phyloP scores from a whole-genome alignment of 92 coral and sea anemone genomes.

The Palythoa grandiflora region DNA sequence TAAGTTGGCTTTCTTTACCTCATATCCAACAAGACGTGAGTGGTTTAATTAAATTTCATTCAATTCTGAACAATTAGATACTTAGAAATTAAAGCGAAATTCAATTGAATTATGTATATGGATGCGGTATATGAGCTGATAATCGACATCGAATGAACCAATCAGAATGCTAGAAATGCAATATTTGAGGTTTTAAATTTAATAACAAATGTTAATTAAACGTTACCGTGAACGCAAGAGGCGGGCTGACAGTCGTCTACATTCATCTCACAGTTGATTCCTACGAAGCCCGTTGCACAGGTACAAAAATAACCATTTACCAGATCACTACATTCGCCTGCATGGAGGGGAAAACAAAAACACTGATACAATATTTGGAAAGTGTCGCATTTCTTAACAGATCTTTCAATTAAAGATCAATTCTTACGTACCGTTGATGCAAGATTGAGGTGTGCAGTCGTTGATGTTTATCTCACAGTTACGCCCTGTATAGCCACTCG shows the following conservation, averaged over 20 bases:
- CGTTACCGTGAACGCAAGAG: conserved; percentile 56
- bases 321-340: conserved; percentile 46
- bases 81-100: no score
- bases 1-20: no score
- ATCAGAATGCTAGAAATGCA: no score
- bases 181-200: no score
- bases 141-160: no score
- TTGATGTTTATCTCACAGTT: conserved; percentile 24
- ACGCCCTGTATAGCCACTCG: conserved; percentile 10
- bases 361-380: neutral
- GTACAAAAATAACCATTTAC: conserved; percentile 53
- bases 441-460: neutral
- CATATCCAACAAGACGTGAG: no score
- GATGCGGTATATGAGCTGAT: no score
- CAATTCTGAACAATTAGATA: no score
- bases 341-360: neutral
- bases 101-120: no score
- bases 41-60: no score
- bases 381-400: neutral
- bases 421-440: conserved; percentile 8
- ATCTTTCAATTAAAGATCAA: neutral
- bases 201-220: no score
- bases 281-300: conserved; percentile 59
- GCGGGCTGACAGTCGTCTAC: conserved; percentile 59
- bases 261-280: conserved; percentile 61